Conservation (phyloP, 92 coral and sea anemone genomes). For the Palythoa grandiflora region DNA sequence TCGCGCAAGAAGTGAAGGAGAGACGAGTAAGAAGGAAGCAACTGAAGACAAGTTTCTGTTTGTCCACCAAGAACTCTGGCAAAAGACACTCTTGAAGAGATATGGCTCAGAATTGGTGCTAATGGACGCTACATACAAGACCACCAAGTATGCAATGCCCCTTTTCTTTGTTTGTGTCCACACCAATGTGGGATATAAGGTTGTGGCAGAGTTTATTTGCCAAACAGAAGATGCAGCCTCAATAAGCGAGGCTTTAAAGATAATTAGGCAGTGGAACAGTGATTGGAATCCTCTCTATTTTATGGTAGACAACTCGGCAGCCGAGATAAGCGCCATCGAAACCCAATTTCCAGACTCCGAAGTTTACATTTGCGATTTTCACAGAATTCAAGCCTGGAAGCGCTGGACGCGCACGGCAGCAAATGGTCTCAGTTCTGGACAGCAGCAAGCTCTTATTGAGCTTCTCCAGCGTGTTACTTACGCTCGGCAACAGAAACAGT, state of each 20-base stretch:
- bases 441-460: constrained; percentile 23
- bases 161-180: constrained; percentile 61
- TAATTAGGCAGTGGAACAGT: constrained; percentile 3
- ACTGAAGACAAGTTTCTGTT: constrained; percentile 54
- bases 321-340: constrained; percentile 37
- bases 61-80: constrained; percentile 71
- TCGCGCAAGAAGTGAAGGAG: constrained; percentile 41
- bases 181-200: constrained; percentile 41
- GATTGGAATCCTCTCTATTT: constrained; percentile 23
- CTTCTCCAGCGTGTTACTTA: constrained; percentile 26
- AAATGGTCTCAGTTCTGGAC: constrained; percentile 16
- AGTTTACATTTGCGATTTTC: constrained; percentile 40
- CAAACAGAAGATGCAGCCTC: constrained; percentile 16
- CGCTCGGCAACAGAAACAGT: constrained; percentile 17
- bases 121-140: constrained; percentile 68
- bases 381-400: constrained; percentile 28
- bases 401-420: constrained; percentile 12
- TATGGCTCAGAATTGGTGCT: constrained; percentile 62
- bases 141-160: constrained; percentile 61
- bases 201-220: constrained; percentile 50
- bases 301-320: constrained; percentile 37
- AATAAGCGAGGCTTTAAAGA: constrained; percentile 24
- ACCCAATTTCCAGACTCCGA: constrained; percentile 5
- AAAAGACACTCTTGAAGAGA: constrained; percentile 47
- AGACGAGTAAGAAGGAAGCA: constrained; percentile 25